phyloP scores from a whole-genome alignment of 2,888 invertebrate species.

The Cheilosia vulpina region DNA sequence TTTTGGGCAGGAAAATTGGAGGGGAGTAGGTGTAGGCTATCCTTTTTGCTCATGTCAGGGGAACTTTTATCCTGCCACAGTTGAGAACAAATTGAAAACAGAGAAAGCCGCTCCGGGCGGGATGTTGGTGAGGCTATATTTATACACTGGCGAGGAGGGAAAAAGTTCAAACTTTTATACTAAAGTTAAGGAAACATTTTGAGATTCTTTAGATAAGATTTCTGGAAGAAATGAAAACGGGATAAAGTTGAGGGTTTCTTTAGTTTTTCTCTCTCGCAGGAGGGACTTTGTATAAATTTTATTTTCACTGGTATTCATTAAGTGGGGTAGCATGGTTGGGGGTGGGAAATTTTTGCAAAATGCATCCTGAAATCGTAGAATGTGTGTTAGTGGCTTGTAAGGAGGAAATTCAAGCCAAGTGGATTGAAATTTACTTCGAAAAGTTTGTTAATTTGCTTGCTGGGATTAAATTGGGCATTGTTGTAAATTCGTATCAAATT shows the following conservation, averaged over 20 bases:
- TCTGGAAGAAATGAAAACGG: conserved; percentile 45
- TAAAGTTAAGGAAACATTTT: conserved; percentile 57
- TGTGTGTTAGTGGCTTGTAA: background rate
- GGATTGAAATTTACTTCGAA: conserved; percentile 12
- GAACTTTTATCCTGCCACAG: conserved; percentile 55
- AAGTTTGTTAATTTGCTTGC: conserved; percentile 8
- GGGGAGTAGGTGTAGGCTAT: conserved; percentile 11
- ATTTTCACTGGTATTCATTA: conserved; percentile 17
- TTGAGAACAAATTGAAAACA: conserved; percentile 58
- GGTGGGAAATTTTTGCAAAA: background rate
- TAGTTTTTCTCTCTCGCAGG: background rate
- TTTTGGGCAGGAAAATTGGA: conserved; percentile 28
- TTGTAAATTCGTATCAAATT: background rate
- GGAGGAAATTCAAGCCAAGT: conserved; percentile 12
- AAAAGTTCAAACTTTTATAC: conserved; percentile 44
- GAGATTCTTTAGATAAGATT: conserved; percentile 60
- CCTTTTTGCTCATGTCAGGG: conserved; percentile 19
- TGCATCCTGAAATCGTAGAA: background rate
- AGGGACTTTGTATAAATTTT: background rate
- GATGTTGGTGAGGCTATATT: conserved; percentile 5
- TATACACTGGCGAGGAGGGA: background rate
- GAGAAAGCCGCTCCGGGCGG: conserved; percentile 24
- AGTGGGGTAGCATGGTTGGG: background rate
- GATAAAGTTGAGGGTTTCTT: conserved; percentile 39
- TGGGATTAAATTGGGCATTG: background rate